These are phyloP conservation scores for Dascillus cervinus DNA, from an alignment of 2,888 invertebrate species.

Conservation along the genomic window DNA sequence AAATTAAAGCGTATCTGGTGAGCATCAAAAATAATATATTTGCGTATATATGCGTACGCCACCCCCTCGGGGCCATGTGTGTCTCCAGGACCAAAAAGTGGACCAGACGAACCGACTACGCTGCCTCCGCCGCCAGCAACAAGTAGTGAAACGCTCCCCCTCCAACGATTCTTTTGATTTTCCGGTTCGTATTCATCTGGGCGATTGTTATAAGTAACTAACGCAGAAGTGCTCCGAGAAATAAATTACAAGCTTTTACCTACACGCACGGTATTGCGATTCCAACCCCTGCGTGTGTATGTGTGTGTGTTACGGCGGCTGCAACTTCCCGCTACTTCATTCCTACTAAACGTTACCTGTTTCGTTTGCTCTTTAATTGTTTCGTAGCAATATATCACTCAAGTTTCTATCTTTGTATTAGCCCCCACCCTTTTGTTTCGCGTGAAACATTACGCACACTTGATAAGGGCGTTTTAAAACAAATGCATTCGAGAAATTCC, in stretches of 20 bases:
- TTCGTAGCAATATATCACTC: conserved; percentile 27
- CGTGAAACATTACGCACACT: too few species aligned
- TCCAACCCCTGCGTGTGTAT: conserved; percentile 11
- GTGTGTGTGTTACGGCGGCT: conserved; percentile 19
- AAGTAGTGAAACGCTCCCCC: background rate
- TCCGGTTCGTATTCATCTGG: conserved; percentile 10
- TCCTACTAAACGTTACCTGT: conserved; percentile 23
- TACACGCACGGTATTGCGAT: conserved; percentile 20
- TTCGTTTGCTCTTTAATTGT: conserved; percentile 32
- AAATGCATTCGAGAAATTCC: too few species aligned
- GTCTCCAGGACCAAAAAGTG: conserved; percentile 21
- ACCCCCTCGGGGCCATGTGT: conserved; percentile 35
- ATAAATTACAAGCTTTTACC: conserved; percentile 26
- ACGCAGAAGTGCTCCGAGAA: conserved; percentile 20
- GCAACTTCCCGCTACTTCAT: conserved; percentile 24
- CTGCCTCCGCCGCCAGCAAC: conserved; percentile 1
- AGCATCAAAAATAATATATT: conserved; percentile 41
- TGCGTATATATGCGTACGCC: conserved; percentile 35
- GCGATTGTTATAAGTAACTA: conserved; percentile 14
- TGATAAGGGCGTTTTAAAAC: too few species aligned
- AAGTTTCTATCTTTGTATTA: too few species aligned
- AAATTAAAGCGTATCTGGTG: conserved; percentile 41
- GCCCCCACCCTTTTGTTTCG: background rate
- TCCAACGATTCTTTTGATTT: background rate
- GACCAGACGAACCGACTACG: conserved; percentile 9